A percentile compares a stretch with the other conserved stretches of the same genome.
Evolutionary conservation across 2,888 invertebrate species (phyloP).

Genomic region (Tromatobia lineatoria): DNA sequence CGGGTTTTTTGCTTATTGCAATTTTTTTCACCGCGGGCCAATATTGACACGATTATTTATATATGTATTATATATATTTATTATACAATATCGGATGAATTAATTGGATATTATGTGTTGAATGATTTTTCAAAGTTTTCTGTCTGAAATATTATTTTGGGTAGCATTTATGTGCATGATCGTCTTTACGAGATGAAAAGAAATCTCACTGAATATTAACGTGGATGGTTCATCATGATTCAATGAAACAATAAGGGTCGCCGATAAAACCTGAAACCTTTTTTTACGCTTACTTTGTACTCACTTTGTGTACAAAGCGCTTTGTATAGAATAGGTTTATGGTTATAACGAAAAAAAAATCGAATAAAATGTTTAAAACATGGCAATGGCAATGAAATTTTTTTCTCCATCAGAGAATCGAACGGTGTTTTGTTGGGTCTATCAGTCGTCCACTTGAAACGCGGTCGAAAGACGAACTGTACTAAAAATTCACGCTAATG

Average conservation of each 20-base stretch:
- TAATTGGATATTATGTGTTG: slow-evolving; percentile 21
- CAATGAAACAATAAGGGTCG: slow-evolving; percentile 2
- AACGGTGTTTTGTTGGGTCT: background rate
- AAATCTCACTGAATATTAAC: background rate
- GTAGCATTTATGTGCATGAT: background rate
- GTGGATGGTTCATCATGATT: slow-evolving; percentile 18
- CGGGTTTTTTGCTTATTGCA: background rate
- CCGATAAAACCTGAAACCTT: slow-evolving; percentile 9
- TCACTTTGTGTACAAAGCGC: too few relatives aligned
- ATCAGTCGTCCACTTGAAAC: background rate
- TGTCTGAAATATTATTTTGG: background rate
- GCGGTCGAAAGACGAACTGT: background rate
- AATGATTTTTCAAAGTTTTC: slow-evolving; percentile 31
- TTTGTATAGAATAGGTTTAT: background rate
- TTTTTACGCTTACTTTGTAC: slow-evolving; percentile 18
- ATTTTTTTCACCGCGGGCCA: background rate
- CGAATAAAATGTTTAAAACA: slow-evolving; percentile 19
- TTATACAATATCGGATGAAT: background rate
- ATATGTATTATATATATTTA: background rate
- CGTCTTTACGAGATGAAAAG: slow-evolving; percentile 13
- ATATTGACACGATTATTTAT: slow-evolving; percentile 6
- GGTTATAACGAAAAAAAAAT: background rate
- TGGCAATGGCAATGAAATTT: background rate
- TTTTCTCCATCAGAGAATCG: background rate
- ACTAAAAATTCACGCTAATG: background rate